phyloP scores from a whole-genome alignment of 2,797 vertebrate species.

The Lepidocolaptes lacrymiger region DNA sequence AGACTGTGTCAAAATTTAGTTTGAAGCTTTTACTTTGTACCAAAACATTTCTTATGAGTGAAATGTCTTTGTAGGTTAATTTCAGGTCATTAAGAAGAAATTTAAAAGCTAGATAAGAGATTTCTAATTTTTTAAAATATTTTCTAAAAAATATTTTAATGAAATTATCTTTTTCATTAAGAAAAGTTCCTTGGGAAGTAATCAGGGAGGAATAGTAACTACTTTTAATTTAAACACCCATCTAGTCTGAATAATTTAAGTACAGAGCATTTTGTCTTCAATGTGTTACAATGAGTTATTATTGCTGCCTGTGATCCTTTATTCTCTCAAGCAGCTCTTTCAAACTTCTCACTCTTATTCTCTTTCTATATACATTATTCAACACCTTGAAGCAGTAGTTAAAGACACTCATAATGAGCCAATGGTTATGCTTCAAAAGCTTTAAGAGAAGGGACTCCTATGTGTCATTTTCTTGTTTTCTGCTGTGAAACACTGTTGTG shows the following conservation, averaged over 20 bases:
- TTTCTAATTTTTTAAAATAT: neutral
- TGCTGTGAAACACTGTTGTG: neutral
- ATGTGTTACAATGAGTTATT: neutral
- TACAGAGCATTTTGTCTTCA: neutral
- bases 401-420: neutral
- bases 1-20: neutral
- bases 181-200: neutral
- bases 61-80: neutral
- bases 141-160: neutral
- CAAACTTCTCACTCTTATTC: neutral
- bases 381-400: neutral
- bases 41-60: neutral
- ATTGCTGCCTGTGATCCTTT: neutral
- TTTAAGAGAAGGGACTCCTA: neutral
- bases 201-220: neutral
- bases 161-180: neutral
- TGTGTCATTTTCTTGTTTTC: neutral
- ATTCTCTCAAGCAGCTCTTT: constrained; percentile 1
- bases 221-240: constrained; percentile 1
- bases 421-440: neutral
- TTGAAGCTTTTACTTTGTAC: neutral
- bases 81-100: neutral
- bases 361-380: constrained; percentile 6
- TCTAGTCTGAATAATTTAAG: constrained; percentile 15
- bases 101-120: neutral